These are phyloP conservation scores for Xiphophorus couchianus DNA, from an alignment of 2,113 vertebrate species.

Conservation along the genomic window DNA sequence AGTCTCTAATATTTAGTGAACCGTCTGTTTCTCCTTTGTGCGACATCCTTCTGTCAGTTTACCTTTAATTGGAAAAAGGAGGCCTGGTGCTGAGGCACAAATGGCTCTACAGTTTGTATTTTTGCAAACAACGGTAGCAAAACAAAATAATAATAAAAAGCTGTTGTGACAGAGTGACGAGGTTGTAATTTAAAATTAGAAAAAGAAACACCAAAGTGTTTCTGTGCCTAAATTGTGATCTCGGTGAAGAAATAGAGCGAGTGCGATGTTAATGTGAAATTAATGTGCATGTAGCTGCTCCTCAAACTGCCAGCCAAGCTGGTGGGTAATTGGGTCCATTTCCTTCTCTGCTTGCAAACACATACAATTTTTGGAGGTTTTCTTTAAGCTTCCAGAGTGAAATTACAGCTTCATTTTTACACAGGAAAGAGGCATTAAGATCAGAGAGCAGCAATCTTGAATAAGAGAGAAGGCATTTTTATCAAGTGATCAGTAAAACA, in stretches of 20 bases:
- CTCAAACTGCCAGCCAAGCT: conserved; percentile 45
- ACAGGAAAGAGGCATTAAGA: not conserved
- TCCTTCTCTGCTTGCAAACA: conserved; percentile 38
- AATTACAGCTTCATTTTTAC: conserved; percentile 29
- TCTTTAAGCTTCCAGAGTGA: conserved; percentile 30
- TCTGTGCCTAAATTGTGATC: conserved; percentile 30
- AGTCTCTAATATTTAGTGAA: not conserved
- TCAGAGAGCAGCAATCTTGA: not conserved
- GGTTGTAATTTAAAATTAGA: conserved; percentile 19
- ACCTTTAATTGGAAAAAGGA: not conserved
- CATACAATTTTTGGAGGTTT: conserved; percentile 23
- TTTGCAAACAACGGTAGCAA: not conserved
- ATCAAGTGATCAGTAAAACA: not conserved
- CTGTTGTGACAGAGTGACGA: conserved; percentile 19
- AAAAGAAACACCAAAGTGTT: conserved; percentile 19
- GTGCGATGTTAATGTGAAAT: conserved; percentile 62
- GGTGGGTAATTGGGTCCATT: conserved; percentile 55
- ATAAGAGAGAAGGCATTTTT: not conserved
- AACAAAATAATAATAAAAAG: not conserved
- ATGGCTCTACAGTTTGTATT: not conserved
- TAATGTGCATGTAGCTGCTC: conserved; percentile 57
- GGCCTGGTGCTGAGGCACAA: conserved; percentile 15
- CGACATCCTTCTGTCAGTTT: not conserved
- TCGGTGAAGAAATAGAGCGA: conserved; percentile 34
- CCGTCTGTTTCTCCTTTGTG: not conserved